These are phyloP conservation scores for Hetaerina americana DNA, from an alignment of 1,140 invertebrate genomes.

Conservation along the genomic window DNA sequence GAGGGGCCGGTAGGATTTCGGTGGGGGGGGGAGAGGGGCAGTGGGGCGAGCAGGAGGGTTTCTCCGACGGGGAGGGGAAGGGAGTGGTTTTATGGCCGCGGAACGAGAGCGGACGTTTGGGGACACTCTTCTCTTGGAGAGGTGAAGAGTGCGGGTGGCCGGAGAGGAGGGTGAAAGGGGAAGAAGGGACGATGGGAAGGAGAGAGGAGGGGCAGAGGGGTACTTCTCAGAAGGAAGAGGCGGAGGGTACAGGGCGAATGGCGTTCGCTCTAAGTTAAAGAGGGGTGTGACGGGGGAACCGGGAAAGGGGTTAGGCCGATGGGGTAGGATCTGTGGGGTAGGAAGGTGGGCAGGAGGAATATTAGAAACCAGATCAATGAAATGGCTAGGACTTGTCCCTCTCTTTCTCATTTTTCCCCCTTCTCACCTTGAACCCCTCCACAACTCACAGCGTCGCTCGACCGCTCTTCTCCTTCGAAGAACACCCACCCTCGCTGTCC, in stretches of 20 bases:
- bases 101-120: background rate
- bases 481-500: background rate
- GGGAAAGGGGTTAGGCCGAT: background rate
- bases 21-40: background rate
- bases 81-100: background rate
- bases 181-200: background rate
- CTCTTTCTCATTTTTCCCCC: no score
- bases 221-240: no score
- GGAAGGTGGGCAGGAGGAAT: background rate
- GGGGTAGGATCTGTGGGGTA: background rate
- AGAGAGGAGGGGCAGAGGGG: background rate
- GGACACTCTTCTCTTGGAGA: background rate
- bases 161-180: no score
- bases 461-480: background rate
- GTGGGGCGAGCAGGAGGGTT: background rate
- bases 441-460: background rate
- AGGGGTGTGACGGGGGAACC: no score
- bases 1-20: no score
- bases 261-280: no score
- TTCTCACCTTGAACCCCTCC: background rate
- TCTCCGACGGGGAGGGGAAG: no score
- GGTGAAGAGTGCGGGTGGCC: no score
- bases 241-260: no score
- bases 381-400: no score
- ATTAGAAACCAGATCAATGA: background rate